Percentiles rank a stretch among this genome's conserved stretches.
Evolutionary conservation across 2,797 vertebrate genomes (phyloP).

Genomic region (Parauchenoglanis ngamensis): DNA sequence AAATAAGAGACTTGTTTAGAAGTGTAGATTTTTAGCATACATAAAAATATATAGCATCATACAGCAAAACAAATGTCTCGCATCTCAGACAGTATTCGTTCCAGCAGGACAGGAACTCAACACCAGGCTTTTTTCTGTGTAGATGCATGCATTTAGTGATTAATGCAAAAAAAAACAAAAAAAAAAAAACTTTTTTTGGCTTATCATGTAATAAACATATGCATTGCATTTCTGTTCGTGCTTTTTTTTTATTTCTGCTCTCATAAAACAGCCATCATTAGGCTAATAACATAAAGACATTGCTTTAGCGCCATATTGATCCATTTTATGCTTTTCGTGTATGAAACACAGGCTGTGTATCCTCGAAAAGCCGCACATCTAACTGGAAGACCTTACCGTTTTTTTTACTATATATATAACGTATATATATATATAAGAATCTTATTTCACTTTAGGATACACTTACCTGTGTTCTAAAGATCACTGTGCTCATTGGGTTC

Average conservation of each 20-base stretch:
- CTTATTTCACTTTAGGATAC: not conserved
- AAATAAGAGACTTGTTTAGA: not conserved
- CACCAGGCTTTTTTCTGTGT: not conserved
- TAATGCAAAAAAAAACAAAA: not conserved
- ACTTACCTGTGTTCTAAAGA: not conserved
- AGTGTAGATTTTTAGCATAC: not conserved
- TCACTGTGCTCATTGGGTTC: not conserved
- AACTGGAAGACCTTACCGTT: not conserved
- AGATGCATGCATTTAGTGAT: not conserved
- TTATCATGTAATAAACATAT: slow-evolving; percentile 5
- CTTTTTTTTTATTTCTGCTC: not conserved
- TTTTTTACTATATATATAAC: not conserved
- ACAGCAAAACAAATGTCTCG: not conserved
- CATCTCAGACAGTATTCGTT: not conserved
- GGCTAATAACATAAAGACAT: not conserved
- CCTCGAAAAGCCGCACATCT: not conserved
- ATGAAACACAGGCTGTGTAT: not conserved
- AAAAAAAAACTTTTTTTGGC: not conserved
- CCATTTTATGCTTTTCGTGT: not conserved
- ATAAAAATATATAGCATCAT: not conserved
- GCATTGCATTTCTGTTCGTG: not conserved
- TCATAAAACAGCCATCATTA: not conserved
- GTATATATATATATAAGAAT: too few relatives aligned
- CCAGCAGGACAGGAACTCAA: not conserved
- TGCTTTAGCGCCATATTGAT: not conserved